Percentiles rank a stretch among this genome's conserved stretches.
Conservation (phyloP, 1,140 invertebrate species). For the Aradophagus sp. region DNA sequence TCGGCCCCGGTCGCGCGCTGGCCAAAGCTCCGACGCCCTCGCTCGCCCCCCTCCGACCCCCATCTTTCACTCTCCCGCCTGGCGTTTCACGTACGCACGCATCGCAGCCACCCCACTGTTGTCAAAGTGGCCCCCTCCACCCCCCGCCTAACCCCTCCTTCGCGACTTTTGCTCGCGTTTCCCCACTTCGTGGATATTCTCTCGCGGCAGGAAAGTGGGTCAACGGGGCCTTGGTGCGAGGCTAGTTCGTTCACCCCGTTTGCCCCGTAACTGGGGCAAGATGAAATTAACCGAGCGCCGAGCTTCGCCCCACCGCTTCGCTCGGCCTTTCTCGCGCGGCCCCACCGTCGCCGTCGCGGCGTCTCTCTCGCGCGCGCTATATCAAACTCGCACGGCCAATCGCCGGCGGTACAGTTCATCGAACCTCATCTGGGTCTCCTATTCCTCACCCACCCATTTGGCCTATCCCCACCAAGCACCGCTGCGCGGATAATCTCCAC, state of each 20-base stretch:
- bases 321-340: constrained; percentile 23
- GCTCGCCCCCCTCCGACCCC: constrained; percentile 12
- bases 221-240: constrained; percentile 75
- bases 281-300: constrained; percentile 75
- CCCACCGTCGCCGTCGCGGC: constrained; percentile 21
- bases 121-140: constrained; percentile 9
- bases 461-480: constrained; percentile 43
- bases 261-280: constrained; percentile 75
- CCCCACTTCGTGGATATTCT: constrained; percentile 39
- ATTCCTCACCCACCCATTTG: constrained; percentile 33
- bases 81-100: constrained; percentile 8
- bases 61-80: constrained; percentile 16
- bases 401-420: constrained; percentile 67
- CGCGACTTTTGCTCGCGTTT: constrained; percentile 40
- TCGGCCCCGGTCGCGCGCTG: constrained; percentile 60
- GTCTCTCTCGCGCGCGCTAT: constrained; percentile 28
- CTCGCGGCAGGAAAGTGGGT: constrained; percentile 70
- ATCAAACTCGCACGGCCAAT: constrained; percentile 55
- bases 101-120: constrained; percentile 18
- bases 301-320: constrained; percentile 44
- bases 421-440: constrained; percentile 72
- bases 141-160: constrained; percentile 14
- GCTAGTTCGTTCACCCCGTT: constrained; percentile 76
- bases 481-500: constrained; percentile 57
- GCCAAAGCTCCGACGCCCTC: constrained; percentile 54